phyloP scores from a whole-genome alignment of 2,113 vertebrate species.

The Ornithorhynchus anatinus region DNA sequence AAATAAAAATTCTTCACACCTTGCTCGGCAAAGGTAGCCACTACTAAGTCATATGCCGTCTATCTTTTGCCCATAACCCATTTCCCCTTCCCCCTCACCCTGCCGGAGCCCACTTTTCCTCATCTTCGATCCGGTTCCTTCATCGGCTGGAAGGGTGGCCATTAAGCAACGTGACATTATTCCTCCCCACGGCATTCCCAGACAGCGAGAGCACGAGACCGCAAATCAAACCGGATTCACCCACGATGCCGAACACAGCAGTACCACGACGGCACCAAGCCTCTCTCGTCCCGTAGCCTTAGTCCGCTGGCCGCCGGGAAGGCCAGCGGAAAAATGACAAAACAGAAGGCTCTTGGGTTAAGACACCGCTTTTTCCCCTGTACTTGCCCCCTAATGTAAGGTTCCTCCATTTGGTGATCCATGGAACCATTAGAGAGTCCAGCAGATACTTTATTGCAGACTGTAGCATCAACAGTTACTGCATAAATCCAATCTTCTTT shows the following conservation, averaged over 20 bases:
- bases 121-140: not conserved
- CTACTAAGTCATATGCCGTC: no score
- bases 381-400: not conserved
- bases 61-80: not conserved
- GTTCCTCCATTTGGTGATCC: not conserved
- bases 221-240: not conserved
- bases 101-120: not conserved
- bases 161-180: not conserved
- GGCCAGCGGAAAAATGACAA: not conserved
- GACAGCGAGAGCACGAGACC: not conserved
- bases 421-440: not conserved
- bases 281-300: not conserved
- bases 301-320: not conserved
- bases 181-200: not conserved
- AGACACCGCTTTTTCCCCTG: not conserved
- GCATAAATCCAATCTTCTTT: not conserved
- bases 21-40: not conserved
- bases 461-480: not conserved
- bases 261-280: not conserved
- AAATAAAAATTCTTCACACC: not conserved
- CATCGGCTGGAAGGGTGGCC: not conserved
- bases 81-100: not conserved
- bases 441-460: not conserved
- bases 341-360: no score
- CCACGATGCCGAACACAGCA: not conserved